Conservation (phyloP, 2,797 vertebrate genomes). For the Uromys caudimaculatus region DNA sequence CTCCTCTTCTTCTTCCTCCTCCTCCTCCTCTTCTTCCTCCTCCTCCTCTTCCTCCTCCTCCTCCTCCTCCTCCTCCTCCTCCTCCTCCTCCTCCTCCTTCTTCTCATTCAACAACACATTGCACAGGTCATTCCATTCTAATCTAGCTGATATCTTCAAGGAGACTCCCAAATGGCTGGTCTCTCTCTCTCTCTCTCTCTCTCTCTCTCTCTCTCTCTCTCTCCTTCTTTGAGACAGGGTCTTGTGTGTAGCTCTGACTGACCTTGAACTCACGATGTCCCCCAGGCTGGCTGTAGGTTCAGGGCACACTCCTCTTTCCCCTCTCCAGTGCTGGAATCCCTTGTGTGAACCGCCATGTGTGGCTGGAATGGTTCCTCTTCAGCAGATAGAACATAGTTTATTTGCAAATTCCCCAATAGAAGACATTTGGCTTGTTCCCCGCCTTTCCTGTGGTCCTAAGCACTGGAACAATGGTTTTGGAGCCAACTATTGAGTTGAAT, state of each 20-base stretch:
- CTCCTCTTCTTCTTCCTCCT: too few relatives aligned
- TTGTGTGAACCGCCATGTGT: fast-evolving
- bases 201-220: background rate
- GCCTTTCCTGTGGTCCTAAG: background rate
- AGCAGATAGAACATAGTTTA: background rate
- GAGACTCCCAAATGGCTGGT: background rate
- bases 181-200: background rate
- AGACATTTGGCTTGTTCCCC: background rate
- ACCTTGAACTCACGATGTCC: background rate
- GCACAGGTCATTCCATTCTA: background rate
- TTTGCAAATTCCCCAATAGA: background rate
- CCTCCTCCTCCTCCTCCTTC: too few relatives aligned
- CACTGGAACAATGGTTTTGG: background rate
- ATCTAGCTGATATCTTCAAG: background rate
- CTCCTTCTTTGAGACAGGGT: too few relatives aligned
- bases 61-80: too few relatives aligned
- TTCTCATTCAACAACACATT: background rate
- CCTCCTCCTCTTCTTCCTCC: too few relatives aligned
- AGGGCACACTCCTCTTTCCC: too few relatives aligned
- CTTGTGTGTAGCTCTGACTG: background rate
- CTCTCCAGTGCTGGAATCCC: too few relatives aligned
- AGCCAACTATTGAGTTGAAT: background rate
- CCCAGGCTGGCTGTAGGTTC: background rate
- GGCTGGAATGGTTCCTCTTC: background rate
- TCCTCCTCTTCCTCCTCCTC: too few relatives aligned